Conservation (phyloP, 2,113 vertebrate species). For the Dipodomys spectabilis region DNA sequence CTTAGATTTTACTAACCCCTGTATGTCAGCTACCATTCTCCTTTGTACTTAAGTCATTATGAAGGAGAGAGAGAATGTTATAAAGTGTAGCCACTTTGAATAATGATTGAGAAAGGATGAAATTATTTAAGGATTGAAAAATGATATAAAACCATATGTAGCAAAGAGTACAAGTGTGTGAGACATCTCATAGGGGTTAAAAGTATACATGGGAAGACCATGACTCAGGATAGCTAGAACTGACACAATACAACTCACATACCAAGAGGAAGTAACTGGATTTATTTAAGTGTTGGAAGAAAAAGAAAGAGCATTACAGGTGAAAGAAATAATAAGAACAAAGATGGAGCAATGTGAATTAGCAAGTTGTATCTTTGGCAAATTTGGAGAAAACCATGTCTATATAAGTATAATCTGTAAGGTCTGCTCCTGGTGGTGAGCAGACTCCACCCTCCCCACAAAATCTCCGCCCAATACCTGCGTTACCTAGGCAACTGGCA, state of each 20-base stretch:
- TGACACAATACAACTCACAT: neutral
- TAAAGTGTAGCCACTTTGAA: neutral
- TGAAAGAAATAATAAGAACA: conserved; percentile 5
- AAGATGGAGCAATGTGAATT: conserved; percentile 35
- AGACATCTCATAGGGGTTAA: neutral
- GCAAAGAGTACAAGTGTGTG: neutral
- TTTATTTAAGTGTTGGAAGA: neutral
- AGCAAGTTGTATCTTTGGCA: conserved; percentile 1
- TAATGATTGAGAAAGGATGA: conserved; percentile 11
- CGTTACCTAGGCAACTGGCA: too few species aligned
- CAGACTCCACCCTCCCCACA: too few species aligned
- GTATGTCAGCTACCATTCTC: neutral
- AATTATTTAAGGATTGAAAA: conserved; percentile 11
- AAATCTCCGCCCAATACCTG: too few species aligned
- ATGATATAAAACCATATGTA: neutral
- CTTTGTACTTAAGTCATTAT: conserved; percentile 18
- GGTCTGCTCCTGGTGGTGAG: too few species aligned
- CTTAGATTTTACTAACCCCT: neutral
- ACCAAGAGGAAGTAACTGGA: neutral
- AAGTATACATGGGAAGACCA: neutral
- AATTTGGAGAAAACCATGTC: conserved; percentile 33
- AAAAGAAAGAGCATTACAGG: neutral
- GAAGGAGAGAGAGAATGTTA: neutral
- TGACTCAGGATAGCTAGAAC: neutral
- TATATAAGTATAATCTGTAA: neutral